Evolutionary conservation across 1,140 invertebrate genomes (phyloP), one percentile per base, ranked within the genome.

Genomic region (Cylas formicarius): DNA sequence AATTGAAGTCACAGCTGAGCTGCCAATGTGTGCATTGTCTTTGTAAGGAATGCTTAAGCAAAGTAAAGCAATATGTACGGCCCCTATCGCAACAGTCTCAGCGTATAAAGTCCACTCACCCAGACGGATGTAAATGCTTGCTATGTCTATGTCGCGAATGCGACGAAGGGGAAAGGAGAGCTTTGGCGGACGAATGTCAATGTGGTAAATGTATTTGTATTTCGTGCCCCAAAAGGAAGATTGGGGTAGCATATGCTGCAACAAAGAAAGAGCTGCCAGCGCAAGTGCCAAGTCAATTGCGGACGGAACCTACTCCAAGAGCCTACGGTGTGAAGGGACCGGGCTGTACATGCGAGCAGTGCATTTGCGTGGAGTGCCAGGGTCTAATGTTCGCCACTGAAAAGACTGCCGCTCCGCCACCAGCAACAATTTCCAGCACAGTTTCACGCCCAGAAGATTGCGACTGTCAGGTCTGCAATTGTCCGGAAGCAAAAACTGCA

Each of bases 361-460:
- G 50, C 20, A 44, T 35, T 19, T 52, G 50, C 16, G 37, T 44
- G 11, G 45, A 48, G 20, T 52, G 50, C 19, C 32, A 36, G 22
- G 50, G 41, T 31, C 34, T 31, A 3, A 21, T 11, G 2, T 9
- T 14, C 10, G 10, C 6, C 9, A 39, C 24, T 14, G 6, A n/a
- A 7, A 5, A 29, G 17, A 7, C 24, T 1, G 24, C 11, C 6
- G 26, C 11, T n/a, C 6, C 9, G 4, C 4, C 26, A 31, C 10
- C 19, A 31, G 39, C 6, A 4, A 20, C 10, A 16, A 10, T 31
- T n/a, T 16, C 10, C 14, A 8, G 13, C 0, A 9, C 2, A 2
- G 27, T 9, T 17, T 10, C 7, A 8, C 13, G 17, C 11, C 39
- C 26, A 18, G 22, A 39, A 26, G 20, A 14, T 11, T 14, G 23